Evolutionary conservation across 2,797 vertebrate genomes (phyloP).

Genomic region (Malurus splendens): DNA sequence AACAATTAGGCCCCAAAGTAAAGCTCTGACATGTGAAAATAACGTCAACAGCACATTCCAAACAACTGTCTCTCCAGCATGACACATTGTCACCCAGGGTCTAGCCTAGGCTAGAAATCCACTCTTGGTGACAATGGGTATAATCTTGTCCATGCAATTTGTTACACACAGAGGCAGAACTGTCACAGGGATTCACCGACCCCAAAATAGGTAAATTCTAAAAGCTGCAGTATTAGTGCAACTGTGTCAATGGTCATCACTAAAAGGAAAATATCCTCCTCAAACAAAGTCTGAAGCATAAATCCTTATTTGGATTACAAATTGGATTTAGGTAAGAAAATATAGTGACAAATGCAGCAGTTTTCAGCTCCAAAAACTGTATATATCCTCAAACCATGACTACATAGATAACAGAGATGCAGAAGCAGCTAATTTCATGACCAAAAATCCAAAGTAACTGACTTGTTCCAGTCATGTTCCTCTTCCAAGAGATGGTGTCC

Average conservation of each 20-base stretch:
- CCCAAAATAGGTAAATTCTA: rapidly evolving
- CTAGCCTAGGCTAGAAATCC: background rate
- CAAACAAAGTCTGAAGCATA: background rate
- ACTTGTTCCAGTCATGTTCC: background rate
- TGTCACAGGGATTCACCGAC: rapidly evolving
- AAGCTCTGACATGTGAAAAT: background rate
- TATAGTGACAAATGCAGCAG: background rate
- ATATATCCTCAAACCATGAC: background rate
- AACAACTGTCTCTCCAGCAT: background rate
- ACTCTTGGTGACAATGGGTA: background rate
- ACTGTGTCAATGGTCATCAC: background rate
- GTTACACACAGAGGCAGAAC: background rate
- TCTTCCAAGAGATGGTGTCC: background rate
- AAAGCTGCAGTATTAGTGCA: background rate
- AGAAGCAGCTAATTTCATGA: background rate
- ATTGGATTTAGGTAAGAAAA: background rate
- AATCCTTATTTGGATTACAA: background rate
- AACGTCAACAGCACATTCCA: background rate
- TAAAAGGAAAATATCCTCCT: background rate
- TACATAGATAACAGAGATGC: background rate
- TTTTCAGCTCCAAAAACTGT: background rate
- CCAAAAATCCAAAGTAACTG: background rate
- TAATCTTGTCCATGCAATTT: background rate
- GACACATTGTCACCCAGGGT: background rate
- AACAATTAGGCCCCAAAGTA: background rate